Conservation (phyloP, 2,888 invertebrate species). For the Melinaea marsaeus region DNA sequence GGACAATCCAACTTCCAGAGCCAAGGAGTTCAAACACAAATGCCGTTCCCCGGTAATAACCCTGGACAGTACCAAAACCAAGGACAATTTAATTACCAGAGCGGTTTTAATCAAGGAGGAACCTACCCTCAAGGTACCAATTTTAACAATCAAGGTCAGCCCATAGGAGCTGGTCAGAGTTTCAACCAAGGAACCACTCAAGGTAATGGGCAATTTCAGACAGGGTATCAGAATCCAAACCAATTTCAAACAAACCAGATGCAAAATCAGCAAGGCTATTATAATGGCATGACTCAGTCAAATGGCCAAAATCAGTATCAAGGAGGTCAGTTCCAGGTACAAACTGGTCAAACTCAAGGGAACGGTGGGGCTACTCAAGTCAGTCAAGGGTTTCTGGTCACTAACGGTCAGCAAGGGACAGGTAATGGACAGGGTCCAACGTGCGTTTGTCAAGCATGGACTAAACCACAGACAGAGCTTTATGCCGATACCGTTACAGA, state of each 20-base stretch:
- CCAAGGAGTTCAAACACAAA: conserved; percentile 34
- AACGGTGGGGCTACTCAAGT: conserved; percentile 24
- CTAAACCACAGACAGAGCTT: conserved; percentile 48
- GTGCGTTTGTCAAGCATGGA: conserved; percentile 69
- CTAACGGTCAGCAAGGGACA: conserved; percentile 42
- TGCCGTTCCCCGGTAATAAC: conserved; percentile 34
- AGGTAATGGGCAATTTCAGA: conserved; percentile 21
- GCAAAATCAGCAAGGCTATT: conserved; percentile 25
- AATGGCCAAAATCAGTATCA: conserved; percentile 33
- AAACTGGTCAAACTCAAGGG: conserved; percentile 26
- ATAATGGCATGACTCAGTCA: conserved; percentile 20
- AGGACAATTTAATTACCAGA: conserved; percentile 31
- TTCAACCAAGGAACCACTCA: conserved; percentile 21
- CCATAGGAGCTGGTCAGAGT: conserved; percentile 18
- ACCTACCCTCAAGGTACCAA: conserved; percentile 19
- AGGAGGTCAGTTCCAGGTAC: conserved; percentile 24
- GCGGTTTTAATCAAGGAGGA: conserved; percentile 29
- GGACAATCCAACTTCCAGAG: conserved; percentile 39
- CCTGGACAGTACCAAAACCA: conserved; percentile 35
- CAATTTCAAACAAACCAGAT: conserved; percentile 26
- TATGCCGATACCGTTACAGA: conserved; percentile 35
- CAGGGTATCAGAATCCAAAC: conserved; percentile 23
- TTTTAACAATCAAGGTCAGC: conserved; percentile 22
- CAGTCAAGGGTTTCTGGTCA: conserved; percentile 45
- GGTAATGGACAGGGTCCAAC: conserved; percentile 51